Base-by-base conservation (phyloP, 2,113 vertebrate species). In the Arenaria interpres region DNA sequence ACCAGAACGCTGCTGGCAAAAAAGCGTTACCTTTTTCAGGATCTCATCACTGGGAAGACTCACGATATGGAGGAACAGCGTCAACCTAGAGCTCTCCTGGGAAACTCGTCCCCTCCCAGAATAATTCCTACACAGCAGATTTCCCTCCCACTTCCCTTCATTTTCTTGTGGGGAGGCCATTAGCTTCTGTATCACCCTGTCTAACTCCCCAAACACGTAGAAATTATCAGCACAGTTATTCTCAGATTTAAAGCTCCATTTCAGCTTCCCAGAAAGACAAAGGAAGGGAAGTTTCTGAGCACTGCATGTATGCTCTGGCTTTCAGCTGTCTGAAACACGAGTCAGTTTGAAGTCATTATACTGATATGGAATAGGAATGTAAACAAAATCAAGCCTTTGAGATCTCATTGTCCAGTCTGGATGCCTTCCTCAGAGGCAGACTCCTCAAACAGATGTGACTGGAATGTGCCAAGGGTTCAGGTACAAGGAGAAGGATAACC, bases 281-380 rank as follows among this genome's bases (percentile, higher is more conserved):
- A 76, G 66, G 59, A 85, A 53, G 14, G 35, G 72, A 72, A 35
- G 63, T 51, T 77, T 81, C 48, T 64, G n/a, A 89, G 57, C 33
- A 56, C 50, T 79, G 43, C 27, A n/a, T 45, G 39, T 33, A 51
- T 2, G 13, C 68, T 54, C 23, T 66, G 35, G 53, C 77, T 82
- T 85, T 73, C 87, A 88, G 85, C 75, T 93, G 86, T 63, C 80
- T 76, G 50, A 77, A 48, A 83, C 15, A 43, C 4, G 8, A 87
- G 39, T 54, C 45, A 41, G 27, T 27, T 27, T 60, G 51, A 94
- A 96, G 45, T 63, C 80, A 33, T 43, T 39, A 90, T 76, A 88
- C 86, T 92, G 96, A 97, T 96, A 96, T 37, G 93, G 77, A 92
- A 73, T 6, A 90, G 72, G 57, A 96, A 93, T 92, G 95, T 97